Evolutionary conservation across 2,113 vertebrate genomes (phyloP).

Genomic region (Etheostoma cragini): DNA sequence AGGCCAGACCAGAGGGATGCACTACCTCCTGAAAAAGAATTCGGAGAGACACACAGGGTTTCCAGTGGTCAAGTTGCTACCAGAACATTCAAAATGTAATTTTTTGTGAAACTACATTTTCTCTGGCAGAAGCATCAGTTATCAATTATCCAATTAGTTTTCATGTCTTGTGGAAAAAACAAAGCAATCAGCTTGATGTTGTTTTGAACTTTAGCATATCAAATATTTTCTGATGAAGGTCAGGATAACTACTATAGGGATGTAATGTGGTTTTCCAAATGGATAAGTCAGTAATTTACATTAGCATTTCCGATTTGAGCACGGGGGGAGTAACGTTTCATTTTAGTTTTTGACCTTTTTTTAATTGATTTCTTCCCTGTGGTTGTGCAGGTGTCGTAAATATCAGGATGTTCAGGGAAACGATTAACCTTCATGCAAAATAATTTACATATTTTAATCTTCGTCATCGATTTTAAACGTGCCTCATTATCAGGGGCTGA

Average conservation of each 20-base stretch:
- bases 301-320: slow-evolving; percentile 29
- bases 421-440: slow-evolving; percentile 68
- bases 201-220: slow-evolving; percentile 45
- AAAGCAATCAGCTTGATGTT: slow-evolving; percentile 39
- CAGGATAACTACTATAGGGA: slow-evolving; percentile 28
- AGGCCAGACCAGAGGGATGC: neutral
- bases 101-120: slow-evolving; percentile 2
- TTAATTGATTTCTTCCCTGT: slow-evolving; percentile 55
- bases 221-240: slow-evolving; percentile 59
- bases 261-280: slow-evolving; percentile 23
- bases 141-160: slow-evolving; percentile 53
- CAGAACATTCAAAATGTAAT: neutral
- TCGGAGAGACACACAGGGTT: neutral
- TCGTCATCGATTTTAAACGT: slow-evolving; percentile 32
- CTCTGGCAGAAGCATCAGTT: neutral
- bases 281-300: slow-evolving; percentile 38
- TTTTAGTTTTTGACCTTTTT: slow-evolving; percentile 70
- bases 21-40: neutral
- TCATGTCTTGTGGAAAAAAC: slow-evolving; percentile 34
- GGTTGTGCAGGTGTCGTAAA: slow-evolving; percentile 63
- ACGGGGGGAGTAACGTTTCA: slow-evolving; percentile 18
- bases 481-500: slow-evolving; percentile 14
- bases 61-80: neutral
- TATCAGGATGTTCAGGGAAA: slow-evolving; percentile 70
- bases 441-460: slow-evolving; percentile 65